Evolutionary conservation across 2,888 invertebrate species (phyloP), one percentile per base, ranked within the genome.

Genomic region (Andrena bucephala): DNA sequence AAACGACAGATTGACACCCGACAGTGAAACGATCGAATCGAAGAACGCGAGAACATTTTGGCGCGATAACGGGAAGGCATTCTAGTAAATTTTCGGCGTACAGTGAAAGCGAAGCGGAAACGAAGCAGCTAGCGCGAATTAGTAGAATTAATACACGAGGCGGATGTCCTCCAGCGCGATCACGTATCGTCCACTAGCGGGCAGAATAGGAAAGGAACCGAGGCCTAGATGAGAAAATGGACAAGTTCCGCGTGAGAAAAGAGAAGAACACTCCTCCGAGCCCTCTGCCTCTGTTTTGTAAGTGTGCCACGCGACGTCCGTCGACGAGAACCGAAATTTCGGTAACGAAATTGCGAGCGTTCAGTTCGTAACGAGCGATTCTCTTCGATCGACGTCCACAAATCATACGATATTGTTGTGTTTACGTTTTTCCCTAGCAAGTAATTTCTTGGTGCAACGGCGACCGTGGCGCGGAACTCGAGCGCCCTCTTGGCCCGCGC

Each of bases 391-490:
- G 89, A 87, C 87, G 87, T 89, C 88, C 8, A 75, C 78, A 65
- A 42, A 48, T 77, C 70, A 77, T 85, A 85, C 82, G 54, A 90
- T 16, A 42, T 93, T 93, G 92, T 92, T 93, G 92, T 92, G 92
- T 93, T 93, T 91, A 92, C 87, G 93, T 91, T 91, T 91, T 91
- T 88, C 87, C 57, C 79, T 92, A 92, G 91, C 85, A 59, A 89
- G 85, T 90, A 90, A 79, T 86, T 88, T 80, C 85, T 86, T 88
- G 84, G 79, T 85, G 81, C 67, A 54, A 7, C 27, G 54, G 42
- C 74, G 83, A 54, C 52, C 63, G 66, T 52, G 16, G 20, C 24
- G 8, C 0, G 52, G 10, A 20, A 7, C 29, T 27, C 4, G 10
- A 13, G 33, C 33, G 20, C 29, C 16, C n/a, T n/a, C 20, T 10